Base-by-base conservation (phyloP, 2,113 vertebrate genomes). In the Platichthys flesus region DNA sequence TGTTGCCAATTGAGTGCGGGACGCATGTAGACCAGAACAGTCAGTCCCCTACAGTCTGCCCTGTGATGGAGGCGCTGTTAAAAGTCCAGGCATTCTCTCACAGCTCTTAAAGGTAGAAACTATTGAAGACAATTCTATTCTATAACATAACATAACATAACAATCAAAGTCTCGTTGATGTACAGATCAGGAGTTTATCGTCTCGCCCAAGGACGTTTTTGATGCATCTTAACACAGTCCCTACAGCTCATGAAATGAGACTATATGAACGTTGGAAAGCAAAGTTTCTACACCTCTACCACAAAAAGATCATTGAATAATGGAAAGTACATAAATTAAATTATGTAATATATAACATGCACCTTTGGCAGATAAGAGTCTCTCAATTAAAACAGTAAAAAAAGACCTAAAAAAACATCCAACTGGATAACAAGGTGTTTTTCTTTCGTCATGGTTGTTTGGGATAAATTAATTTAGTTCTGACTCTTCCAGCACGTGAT, bases 1-100 rank as follows among this genome's bases (percentile, higher is more conserved):
- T 81, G 87, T 86, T 86, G 74, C 80, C 51, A n/a, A 72, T 31
- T 9, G 20, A 88, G 66, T 74, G 67, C 55, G 54, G 71, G 61
- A 85, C 76, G 76, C 67, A 49, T 16, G 79, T 9, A 78, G 67
- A 71, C 37, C 66, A 55, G 57, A 79, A 42, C 3, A 12, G 79
- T 62, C 73, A 20, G 78, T 72, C 66, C 68, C 78, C 73, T 78
- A 35, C 76, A 74, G 66, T 80, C 62, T 67, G 16, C n/a, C 15
- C 49, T 56, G 60, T 70, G 47, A 74, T 83, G 56, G 64, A 68
- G 71, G 54, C 61, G 52, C 57, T n/a, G 66, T 79, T 79, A 80
- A 20, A 18, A 16, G 15, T 49, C 45, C 45, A 71, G 31, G 63
- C 55, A 67, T 42, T 28, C 23, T 76, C 12, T 2, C 58, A 35